Base-by-base conservation (phyloP, 2,888 invertebrate species). In the Argynnis bischoffii region DNA sequence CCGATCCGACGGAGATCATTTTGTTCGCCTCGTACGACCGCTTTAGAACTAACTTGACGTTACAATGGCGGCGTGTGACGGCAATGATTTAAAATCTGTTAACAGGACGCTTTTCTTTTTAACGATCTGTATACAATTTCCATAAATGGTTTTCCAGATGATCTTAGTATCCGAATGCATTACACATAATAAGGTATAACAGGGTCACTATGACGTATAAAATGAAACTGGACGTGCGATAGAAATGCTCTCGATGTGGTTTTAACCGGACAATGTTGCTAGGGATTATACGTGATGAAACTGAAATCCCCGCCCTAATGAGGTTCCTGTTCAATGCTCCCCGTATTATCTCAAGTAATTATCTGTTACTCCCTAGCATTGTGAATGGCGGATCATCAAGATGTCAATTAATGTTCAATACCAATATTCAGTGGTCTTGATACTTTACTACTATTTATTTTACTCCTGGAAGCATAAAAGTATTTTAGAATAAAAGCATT, bases 11-110 rank as follows among this genome's bases (percentile, higher is more conserved):
- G 85, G 83, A 86, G 89, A 92, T 92, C 92, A 92, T 92, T 92
- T 92, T 91, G 92, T 92, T 90, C 89, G 86, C 85, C 89, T 87
- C 87, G 86, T 84, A 81, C 87, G 85, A 89, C 90, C 90, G 88
- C 90, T 92, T 91, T 88, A 91, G 92, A 90, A 90, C 90, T 88
- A 90, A 91, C 89, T 82, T 92, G 92, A 92, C 92, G 85, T 90
- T 86, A 92, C 92, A 92, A 92, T 92, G 86, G 92, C 80, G 82
- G 77, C 85, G 80, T 75, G 81, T 88, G 92, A 92, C 90, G 89
- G 92, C 91, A 91, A 92, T 92, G 92, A 92, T 92, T 92, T 92
- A 92, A 92, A 92, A 92, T 92, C 92, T 92, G 92, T 92, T 92
- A 92, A 92, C 92, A 92, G 91, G 87, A 88, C 88, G 90, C 80